phyloP scores from a whole-genome alignment of 2,888 invertebrate genomes.

The Calameuta pallipes region DNA sequence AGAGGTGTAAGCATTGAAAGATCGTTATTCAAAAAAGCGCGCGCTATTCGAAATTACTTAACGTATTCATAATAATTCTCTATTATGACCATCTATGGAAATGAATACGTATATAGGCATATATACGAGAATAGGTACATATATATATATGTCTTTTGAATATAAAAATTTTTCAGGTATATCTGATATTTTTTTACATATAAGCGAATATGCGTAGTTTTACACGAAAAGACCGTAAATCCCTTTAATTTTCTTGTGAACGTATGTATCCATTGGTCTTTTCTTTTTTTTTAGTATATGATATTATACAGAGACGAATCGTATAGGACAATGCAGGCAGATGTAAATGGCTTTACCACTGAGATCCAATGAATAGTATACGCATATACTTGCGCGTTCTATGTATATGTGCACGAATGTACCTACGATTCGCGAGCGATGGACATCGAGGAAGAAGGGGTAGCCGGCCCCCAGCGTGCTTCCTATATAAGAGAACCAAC shows the following conservation, averaged over 20 bases:
- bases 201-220: neutral
- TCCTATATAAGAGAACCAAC: constrained; percentile 54
- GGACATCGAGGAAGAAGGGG: constrained; percentile 40
- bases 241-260: neutral
- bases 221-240: neutral
- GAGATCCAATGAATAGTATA: neutral
- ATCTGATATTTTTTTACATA: neutral
- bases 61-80: neutral
- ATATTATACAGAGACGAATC: neutral
- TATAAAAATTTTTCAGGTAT: neutral
- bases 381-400: neutral
- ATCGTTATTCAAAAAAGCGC: neutral
- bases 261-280: neutral
- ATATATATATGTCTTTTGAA: neutral
- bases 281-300: neutral
- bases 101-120: neutral
- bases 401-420: neutral
- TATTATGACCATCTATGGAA: neutral
- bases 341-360: constrained; percentile 4
- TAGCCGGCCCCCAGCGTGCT: constrained; percentile 41
- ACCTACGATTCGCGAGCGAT: constrained; percentile 7
- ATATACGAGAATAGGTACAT: too few species aligned
- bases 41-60: neutral
- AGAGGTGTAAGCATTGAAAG: neutral
- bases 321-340: neutral